Evolutionary conservation across 2,888 invertebrate species (phyloP).

Genomic region (Didymodactylos carnosus): DNA sequence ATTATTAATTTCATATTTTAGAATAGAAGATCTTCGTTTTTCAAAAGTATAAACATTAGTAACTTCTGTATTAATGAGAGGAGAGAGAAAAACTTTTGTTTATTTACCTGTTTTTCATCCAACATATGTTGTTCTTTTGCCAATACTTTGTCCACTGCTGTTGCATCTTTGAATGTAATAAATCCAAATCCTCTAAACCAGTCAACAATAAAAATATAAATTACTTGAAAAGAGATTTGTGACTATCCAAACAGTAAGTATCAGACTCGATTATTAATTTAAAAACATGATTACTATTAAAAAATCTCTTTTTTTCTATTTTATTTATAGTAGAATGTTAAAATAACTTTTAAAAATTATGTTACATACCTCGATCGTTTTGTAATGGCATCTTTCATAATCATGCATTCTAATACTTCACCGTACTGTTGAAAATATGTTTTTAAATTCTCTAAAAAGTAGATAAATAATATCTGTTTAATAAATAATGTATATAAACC

Average conservation of each 20-base stretch:
- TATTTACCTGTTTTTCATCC: constrained; percentile 12
- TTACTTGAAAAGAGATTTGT: neutral
- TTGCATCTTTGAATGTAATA: constrained; percentile 11
- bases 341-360: too few relatives aligned
- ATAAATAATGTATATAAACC: too few relatives aligned
- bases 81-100: neutral
- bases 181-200: constrained; percentile 14
- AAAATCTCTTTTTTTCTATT: too few relatives aligned
- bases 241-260: too few relatives aligned
- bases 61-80: neutral
- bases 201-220: neutral
- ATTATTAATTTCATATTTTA: neutral
- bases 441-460: constrained; percentile 10
- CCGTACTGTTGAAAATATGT: constrained; percentile 13
- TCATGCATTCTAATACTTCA: constrained; percentile 14
- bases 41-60: too few relatives aligned
- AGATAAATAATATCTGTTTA: neutral
- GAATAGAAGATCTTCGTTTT: too few relatives aligned
- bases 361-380: constrained; percentile 13
- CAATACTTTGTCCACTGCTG: constrained; percentile 12
- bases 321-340: too few relatives aligned
- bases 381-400: constrained; percentile 15
- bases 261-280: too few relatives aligned
- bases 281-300: too few relatives aligned
- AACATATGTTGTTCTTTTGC: constrained; percentile 3